Evolutionary conservation across 2,113 vertebrate species (phyloP).

Genomic region (Acanthochromis polyacanthus): DNA sequence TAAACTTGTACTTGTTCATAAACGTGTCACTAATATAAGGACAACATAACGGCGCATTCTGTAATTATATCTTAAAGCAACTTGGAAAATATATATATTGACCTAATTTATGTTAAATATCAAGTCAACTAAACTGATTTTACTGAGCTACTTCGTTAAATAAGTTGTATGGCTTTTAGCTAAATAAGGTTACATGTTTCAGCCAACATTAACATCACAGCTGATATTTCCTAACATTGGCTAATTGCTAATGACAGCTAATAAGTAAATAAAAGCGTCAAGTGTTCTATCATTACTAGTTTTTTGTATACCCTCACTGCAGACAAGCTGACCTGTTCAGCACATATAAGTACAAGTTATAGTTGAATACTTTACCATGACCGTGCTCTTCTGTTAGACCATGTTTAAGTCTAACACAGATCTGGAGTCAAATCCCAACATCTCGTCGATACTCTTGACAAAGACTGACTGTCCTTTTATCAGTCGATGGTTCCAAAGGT

Average conservation of each 20-base stretch:
- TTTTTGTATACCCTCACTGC: background rate
- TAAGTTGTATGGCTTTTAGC: background rate
- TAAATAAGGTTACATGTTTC: no score
- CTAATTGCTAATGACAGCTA: slow-evolving; percentile 12
- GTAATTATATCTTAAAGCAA: no score
- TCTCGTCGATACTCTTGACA: slow-evolving; percentile 27
- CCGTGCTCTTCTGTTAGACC: background rate
- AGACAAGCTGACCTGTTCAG: background rate
- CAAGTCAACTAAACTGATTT: background rate
- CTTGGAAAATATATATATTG: no score
- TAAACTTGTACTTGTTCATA: no score
- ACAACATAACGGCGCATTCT: no score
- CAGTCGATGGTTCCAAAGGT: slow-evolving; percentile 73
- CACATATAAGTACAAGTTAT: background rate
- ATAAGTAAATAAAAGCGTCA: background rate
- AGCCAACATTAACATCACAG: background rate
- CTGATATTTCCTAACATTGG: slow-evolving; percentile 12
- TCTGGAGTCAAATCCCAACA: background rate
- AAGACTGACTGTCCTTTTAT: slow-evolving; percentile 41
- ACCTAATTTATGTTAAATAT: background rate
- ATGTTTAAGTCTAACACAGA: background rate
- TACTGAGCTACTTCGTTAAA: no score
- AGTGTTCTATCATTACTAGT: background rate
- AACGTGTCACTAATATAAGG: no score
- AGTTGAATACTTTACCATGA: slow-evolving; percentile 65